These are phyloP conservation scores for Hecatera dysodea DNA, from an alignment of 2,888 invertebrate species.

Conservation along the genomic window DNA sequence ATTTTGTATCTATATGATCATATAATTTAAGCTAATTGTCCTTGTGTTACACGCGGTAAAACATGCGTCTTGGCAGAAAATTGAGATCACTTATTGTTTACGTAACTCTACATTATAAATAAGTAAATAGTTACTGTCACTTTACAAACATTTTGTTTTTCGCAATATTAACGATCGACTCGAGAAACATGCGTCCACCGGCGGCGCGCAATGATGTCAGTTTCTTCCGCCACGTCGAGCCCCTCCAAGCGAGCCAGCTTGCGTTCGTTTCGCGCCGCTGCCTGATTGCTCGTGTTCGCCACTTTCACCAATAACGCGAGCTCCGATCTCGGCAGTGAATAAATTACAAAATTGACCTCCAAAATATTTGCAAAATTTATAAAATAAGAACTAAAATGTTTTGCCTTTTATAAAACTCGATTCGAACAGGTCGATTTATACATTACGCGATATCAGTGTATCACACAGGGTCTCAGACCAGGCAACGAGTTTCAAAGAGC, in stretches of 20 bases:
- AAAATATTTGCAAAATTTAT: constrained; percentile 57
- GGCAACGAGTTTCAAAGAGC: constrained; percentile 71
- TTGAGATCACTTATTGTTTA: constrained; percentile 63
- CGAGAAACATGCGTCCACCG: constrained; percentile 75
- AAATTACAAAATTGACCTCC: constrained; percentile 81
- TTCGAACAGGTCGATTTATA: constrained; percentile 26
- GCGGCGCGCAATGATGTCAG: constrained; percentile 80
- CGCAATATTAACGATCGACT: constrained; percentile 69
- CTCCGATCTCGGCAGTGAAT: constrained; percentile 77
- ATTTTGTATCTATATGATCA: constrained; percentile 72
- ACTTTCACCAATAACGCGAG: constrained; percentile 88
- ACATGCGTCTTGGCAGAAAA: constrained; percentile 73
- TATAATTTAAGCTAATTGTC: constrained; percentile 66
- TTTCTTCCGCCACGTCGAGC: constrained; percentile 88
- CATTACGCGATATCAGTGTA: constrained; percentile 43
- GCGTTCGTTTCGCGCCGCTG: constrained; percentile 89
- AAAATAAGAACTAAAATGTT: constrained; percentile 10
- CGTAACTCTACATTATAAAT: constrained; percentile 70
- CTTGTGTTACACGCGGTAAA: constrained; percentile 67
- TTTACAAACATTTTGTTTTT: constrained; percentile 73
- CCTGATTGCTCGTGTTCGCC: constrained; percentile 85
- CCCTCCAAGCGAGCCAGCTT: constrained; percentile 79
- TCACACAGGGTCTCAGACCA: constrained; percentile 69
- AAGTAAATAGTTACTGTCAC: constrained; percentile 69
- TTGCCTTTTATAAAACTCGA: constrained; percentile 21